Evolutionary conservation across 2,113 vertebrate genomes (phyloP).

Genomic region (Carassius carassius): DNA sequence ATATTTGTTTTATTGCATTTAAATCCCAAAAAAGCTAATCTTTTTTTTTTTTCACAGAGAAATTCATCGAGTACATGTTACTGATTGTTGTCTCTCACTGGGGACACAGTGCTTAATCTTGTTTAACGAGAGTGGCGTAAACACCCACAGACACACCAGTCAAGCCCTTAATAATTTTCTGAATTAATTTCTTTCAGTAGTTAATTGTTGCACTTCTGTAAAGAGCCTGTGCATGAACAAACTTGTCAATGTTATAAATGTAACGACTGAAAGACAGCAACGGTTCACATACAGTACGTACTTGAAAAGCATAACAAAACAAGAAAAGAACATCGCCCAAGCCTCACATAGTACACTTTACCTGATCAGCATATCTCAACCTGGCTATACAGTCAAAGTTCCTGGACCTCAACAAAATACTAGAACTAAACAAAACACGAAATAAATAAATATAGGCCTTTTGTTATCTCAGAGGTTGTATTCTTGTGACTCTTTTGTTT

Average conservation of each 20-base stretch:
- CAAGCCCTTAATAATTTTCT: neutral
- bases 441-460: neutral
- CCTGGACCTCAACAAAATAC: no score
- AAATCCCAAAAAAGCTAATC: neutral
- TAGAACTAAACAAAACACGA: neutral
- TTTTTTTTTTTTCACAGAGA: no score
- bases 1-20: neutral
- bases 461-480: neutral
- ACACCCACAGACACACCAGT: conserved; percentile 21
- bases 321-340: neutral
- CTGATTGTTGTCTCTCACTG: neutral
- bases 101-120: conserved; percentile 14
- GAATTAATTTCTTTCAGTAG: neutral
- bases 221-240: neutral
- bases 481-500: neutral
- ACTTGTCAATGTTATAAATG: neutral
- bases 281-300: neutral
- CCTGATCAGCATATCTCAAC: no score
- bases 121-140: neutral
- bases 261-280: neutral
- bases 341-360: neutral
- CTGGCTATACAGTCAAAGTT: neutral
- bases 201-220: conserved; percentile 11
- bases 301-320: neutral
- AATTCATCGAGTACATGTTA: neutral